These are phyloP conservation scores for Aplochiton taeniatus DNA, from an alignment of 2,797 vertebrate species.

Conservation along the genomic window DNA sequence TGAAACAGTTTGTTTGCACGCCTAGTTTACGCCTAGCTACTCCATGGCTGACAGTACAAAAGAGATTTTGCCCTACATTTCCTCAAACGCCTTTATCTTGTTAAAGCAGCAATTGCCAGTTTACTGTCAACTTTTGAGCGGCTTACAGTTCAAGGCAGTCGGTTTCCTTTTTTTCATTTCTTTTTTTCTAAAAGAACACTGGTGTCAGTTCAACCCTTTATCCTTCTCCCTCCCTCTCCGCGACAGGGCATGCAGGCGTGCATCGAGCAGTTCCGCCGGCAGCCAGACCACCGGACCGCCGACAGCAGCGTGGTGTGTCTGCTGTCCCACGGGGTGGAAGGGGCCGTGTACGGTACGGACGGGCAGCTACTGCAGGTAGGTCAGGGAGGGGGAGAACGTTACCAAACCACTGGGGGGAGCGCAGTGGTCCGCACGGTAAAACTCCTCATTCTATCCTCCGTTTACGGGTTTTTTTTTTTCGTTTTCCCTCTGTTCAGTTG, in stretches of 20 bases:
- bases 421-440: constrained; percentile 3
- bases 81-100: no score
- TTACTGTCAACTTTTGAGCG: no score
- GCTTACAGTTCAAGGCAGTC: no score
- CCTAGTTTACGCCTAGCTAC: not conserved
- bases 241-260: constrained; percentile 83
- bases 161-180: not conserved
- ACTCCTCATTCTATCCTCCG: not conserved
- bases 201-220: not conserved
- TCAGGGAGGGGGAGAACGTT: not conserved
- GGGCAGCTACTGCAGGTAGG: constrained; percentile 87
- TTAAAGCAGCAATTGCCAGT: no score
- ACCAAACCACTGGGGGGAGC: not conserved
- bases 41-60: no score
- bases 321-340: constrained; percentile 94
- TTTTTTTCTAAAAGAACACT: not conserved
- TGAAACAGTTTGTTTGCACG: not conserved
- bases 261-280: constrained; percentile 81
- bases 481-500: constrained; percentile 74
- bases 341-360: constrained; percentile 89
- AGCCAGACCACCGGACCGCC: constrained; percentile 70
- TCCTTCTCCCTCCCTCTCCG: not conserved
- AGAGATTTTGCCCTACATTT: no score
- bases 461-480: constrained; percentile 7
- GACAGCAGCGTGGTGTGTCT: constrained; percentile 91